Percentiles rank a stretch among this genome's conserved stretches.
Conservation (phyloP, 2,797 vertebrate species). For the Cirrhinus molitorella region DNA sequence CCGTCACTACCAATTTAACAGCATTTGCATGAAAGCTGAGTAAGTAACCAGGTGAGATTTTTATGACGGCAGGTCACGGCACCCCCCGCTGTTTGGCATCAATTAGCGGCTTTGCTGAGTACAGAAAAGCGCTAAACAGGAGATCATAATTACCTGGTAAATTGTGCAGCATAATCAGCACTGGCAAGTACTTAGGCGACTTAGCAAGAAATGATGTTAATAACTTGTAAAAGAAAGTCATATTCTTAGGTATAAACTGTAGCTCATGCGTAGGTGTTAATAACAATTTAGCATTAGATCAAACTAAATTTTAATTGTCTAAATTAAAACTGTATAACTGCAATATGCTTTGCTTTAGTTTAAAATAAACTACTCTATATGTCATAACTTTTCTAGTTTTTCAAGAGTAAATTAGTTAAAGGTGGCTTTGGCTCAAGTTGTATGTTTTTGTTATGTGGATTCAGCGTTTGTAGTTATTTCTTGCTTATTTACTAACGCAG, state of each 20-base stretch:
- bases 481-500: neutral
- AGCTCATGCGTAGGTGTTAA: neutral
- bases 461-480: neutral
- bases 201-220: constrained; percentile 16
- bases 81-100: constrained; percentile 29
- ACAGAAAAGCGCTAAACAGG: constrained; percentile 1
- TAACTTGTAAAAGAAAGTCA: constrained; percentile 20
- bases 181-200: neutral
- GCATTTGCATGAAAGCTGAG: constrained; percentile 15
- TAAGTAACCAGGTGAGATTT: constrained; percentile 37
- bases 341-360: neutral
- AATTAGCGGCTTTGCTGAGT: constrained; percentile 33
- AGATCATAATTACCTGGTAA: constrained; percentile 38
- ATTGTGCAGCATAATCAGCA: constrained; percentile 35
- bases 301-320: constrained; percentile 10
- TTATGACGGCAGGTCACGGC: neutral
- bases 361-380: neutral
- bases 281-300: neutral
- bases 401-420: neutral
- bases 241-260: neutral
- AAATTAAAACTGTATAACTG: neutral
- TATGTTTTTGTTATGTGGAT: neutral
- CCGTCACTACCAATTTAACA: constrained; percentile 11
- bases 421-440: neutral
- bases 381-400: neutral